These are phyloP conservation scores for Alitta virens DNA, from an alignment of 2,888 invertebrate genomes.

Conservation along the genomic window DNA sequence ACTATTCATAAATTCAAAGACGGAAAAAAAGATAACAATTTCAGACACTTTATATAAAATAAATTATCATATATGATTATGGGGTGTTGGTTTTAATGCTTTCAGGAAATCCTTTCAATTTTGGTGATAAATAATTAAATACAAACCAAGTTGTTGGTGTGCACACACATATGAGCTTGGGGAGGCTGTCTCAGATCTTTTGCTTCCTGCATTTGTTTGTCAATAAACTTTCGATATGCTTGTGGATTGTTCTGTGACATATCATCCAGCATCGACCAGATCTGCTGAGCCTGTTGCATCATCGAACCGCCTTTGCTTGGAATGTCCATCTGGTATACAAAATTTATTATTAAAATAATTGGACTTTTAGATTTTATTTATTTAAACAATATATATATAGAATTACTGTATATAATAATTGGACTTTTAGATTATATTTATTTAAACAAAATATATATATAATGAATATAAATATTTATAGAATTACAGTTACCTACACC, in stretches of 20 bases:
- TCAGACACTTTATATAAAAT: no score
- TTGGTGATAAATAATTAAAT: not conserved
- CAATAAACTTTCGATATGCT: constrained; percentile 46
- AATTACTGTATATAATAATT: no score
- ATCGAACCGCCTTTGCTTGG: not conserved
- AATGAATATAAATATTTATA: no score
- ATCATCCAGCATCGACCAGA: constrained; percentile 55
- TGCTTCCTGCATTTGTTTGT: constrained; percentile 48
- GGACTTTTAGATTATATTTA: no score
- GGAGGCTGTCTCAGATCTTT: constrained; percentile 42
- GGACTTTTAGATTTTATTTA: no score
- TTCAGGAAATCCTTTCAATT: not conserved
- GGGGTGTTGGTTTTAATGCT: not conserved
- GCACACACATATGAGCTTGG: constrained; percentile 52
- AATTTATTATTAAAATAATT: no score
- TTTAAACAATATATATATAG: no score
- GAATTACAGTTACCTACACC: no score
- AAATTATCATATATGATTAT: no score
- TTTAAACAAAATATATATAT: no score
- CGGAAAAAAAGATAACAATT: no score
- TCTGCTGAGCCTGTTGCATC: constrained; percentile 41
- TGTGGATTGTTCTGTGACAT: constrained; percentile 49
- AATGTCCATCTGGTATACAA: constrained; percentile 10
- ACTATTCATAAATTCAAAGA: no score
- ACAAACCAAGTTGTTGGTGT: constrained; percentile 24